Evolutionary conservation across 2,888 invertebrate genomes (phyloP).

Genomic region (Epirrhoe alternata): DNA sequence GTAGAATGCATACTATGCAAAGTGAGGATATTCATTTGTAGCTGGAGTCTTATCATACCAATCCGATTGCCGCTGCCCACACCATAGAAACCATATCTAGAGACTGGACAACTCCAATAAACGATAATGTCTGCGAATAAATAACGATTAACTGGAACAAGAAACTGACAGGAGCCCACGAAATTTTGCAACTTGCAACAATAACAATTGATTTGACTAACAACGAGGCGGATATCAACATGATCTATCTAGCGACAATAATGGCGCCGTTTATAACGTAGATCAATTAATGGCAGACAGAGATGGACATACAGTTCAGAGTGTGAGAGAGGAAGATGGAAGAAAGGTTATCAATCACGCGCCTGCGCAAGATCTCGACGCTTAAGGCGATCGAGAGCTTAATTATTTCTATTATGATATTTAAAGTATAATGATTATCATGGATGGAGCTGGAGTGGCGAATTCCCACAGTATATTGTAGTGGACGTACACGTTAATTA

Average conservation of each 20-base stretch:
- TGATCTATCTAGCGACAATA: constrained; percentile 77
- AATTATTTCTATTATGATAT: constrained; percentile 85
- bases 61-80: constrained; percentile 61
- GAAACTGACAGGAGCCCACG: constrained; percentile 25
- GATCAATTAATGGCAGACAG: constrained; percentile 78
- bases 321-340: constrained; percentile 56
- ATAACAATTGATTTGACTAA: constrained; percentile 73
- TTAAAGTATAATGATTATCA: constrained; percentile 79
- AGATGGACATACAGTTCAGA: constrained; percentile 49
- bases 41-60: constrained; percentile 38
- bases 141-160: constrained; percentile 31
- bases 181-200: constrained; percentile 48
- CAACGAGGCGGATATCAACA: constrained; percentile 69
- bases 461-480: constrained; percentile 67
- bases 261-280: constrained; percentile 77
- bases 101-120: constrained; percentile 27
- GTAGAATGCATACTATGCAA: neutral
- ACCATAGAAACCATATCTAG: constrained; percentile 40
- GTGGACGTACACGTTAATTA: neutral
- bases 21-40: constrained; percentile 17
- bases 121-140: constrained; percentile 26
- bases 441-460: constrained; percentile 63
- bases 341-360: constrained; percentile 79
- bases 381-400: constrained; percentile 77
- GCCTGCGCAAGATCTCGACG: constrained; percentile 76